phyloP scores from a whole-genome alignment of 92 coral and sea anemone species.

The Porites rus region DNA sequence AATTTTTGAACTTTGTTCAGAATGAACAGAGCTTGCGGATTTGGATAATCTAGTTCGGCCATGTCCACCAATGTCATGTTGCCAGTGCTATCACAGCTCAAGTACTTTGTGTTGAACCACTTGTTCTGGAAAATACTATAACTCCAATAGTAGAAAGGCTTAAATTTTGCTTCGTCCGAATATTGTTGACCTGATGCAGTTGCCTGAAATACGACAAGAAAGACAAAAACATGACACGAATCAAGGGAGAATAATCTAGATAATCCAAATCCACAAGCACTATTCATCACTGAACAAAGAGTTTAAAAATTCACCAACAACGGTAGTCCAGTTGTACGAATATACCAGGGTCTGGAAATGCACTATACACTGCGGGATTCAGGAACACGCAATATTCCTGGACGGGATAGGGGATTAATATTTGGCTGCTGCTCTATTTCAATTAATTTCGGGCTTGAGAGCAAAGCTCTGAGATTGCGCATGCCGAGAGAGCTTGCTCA shows the following conservation, averaged over 20 bases:
- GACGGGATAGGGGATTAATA: too few species aligned
- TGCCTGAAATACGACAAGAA: background rate
- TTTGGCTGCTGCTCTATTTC: too few species aligned
- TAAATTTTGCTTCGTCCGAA: constrained; percentile 3
- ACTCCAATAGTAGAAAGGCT: constrained; percentile 35
- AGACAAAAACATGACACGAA: too few species aligned
- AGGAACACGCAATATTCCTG: too few species aligned
- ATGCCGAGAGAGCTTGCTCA: too few species aligned
- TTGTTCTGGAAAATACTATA: constrained; percentile 42
- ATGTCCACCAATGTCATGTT: constrained; percentile 31
- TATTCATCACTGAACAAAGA: constrained; percentile 9
- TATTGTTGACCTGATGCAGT: background rate
- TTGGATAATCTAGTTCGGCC: constrained; percentile 3
- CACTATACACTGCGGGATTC: too few species aligned
- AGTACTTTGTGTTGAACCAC: background rate
- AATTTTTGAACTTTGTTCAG: constrained; percentile 8
- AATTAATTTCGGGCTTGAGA: too few species aligned
- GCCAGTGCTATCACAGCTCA: constrained; percentile 30
- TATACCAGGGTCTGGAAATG: too few species aligned
- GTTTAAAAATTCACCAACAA: background rate
- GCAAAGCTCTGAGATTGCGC: too few species aligned
- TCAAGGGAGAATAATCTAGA: background rate
- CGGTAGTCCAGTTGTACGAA: too few species aligned
- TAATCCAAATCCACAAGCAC: constrained; percentile 41
- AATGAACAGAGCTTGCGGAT: constrained; percentile 39